A percentile compares a stretch with the other conserved stretches of the same genome.
phyloP scores from a whole-genome alignment of 1,140 invertebrate genomes.

The Trialeurodes vaporariorum region DNA sequence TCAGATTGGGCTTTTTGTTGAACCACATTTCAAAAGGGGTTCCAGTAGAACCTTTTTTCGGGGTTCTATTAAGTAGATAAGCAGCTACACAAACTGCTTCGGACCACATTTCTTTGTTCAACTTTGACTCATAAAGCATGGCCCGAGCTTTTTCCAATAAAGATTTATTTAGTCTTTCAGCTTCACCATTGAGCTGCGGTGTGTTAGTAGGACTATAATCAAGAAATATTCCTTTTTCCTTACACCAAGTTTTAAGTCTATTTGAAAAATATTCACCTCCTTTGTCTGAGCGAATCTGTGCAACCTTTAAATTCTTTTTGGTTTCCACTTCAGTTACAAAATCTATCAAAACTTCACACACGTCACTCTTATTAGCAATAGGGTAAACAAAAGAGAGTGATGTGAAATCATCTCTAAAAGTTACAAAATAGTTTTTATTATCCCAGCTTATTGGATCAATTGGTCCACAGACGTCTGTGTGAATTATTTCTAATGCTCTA shows the following conservation, averaged over 20 bases:
- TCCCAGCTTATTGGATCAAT: conserved; percentile 28
- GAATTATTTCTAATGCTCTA: conserved; percentile 27
- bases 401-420: conserved; percentile 26
- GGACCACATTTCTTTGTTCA: conserved; percentile 13
- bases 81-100: conserved; percentile 16
- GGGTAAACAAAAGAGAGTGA: conserved; percentile 28
- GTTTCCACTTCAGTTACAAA: conserved; percentile 13
- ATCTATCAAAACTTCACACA: conserved; percentile 5
- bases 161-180: conserved; percentile 28
- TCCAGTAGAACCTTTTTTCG: conserved; percentile 7
- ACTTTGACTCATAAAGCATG: conserved; percentile 2
- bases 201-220: conserved; percentile 26
- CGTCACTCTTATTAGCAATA: conserved; percentile 29
- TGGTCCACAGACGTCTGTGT: conserved; percentile 31
- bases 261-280: conserved; percentile 19
- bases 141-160: conserved; percentile 20
- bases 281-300: conserved; percentile 18
- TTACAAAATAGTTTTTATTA: conserved; percentile 24
- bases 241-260: conserved; percentile 13
- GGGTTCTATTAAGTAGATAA: conserved; percentile 16
- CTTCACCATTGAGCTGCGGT: conserved; percentile 33
- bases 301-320: conserved; percentile 7
- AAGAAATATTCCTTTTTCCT: conserved; percentile 27
- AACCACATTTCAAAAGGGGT: conserved; percentile 24
- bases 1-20: conserved; percentile 20